Evolutionary conservation across 1,140 invertebrate species (phyloP), one percentile per base, ranked within the genome.

Genomic region (Rhynchophorus ferrugineus): DNA sequence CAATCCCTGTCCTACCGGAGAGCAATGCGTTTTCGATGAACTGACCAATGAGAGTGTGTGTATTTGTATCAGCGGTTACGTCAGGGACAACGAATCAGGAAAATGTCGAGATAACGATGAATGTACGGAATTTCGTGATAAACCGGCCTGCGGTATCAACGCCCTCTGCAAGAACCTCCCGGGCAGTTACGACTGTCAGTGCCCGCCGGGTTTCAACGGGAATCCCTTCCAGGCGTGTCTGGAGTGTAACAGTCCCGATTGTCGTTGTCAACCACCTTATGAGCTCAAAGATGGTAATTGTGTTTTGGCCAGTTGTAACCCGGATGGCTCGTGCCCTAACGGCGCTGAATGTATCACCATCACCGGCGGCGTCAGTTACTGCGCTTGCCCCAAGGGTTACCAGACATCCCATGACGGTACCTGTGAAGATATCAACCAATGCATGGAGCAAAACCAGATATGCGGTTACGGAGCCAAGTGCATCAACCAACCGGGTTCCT

Each of bases 141-240:
- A 84, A 55, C 78, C 82, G 0, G 80, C 84, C 2, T 95, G 91
- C 70, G 91, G 90, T 1, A 65, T 86, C 3, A 89, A 91, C 68
- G 89, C 90, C 1, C 79, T 92, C 36, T 95, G 91, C 65, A 92
- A 91, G 71, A 95, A 95, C 71, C 70, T 93, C 34, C 90, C 90
- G 0, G 91, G 91, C n/a, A 91, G 89, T 63, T 95, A 93, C 65
- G 89, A 92, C 70, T 95, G 91, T 63, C 86, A 89, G 61, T 95
- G 91, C 65, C 87, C 89, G 0, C 72, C 80, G 22, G 87, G 87
- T 6, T 91, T 86, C 62, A 86, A 86, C 61, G 89, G 89, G n/a
- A 91, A 92, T 72, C 89, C 89, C 5, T 92, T 89, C 64, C 77
- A 81, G 11, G 73, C 84, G 53, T 94, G 89, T 69, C 83, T 91